Percentiles rank a stretch among this genome's conserved stretches.
Evolutionary conservation across 2,797 vertebrate genomes (phyloP).

Genomic region (Crotalus adamanteus): DNA sequence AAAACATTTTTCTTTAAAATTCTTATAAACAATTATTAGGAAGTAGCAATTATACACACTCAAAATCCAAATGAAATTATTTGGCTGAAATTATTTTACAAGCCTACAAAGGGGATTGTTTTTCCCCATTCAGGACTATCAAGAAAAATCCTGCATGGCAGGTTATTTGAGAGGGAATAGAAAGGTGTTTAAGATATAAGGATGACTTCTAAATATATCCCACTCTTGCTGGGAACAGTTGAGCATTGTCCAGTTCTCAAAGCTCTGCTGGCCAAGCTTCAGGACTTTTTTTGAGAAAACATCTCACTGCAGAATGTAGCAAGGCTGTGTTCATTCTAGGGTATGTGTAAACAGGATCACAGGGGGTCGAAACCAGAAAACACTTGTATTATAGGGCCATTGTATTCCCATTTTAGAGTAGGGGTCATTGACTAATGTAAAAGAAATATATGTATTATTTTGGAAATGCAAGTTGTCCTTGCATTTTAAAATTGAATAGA

Average conservation of each 20-base stretch:
- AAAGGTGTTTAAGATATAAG: constrained; percentile 14
- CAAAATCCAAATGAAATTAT: background rate
- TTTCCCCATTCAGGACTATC: background rate
- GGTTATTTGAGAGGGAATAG: background rate
- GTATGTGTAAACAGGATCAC: background rate
- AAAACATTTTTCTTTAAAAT: background rate
- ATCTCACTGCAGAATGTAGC: background rate
- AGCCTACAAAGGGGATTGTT: constrained; percentile 14
- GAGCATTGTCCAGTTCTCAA: background rate
- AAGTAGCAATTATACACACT: background rate
- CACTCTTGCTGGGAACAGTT: constrained; percentile 35
- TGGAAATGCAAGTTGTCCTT: background rate
- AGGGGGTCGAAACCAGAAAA: background rate
- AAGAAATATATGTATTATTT: background rate
- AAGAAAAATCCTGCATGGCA: constrained; percentile 13
- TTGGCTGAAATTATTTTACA: background rate
- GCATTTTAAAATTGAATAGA: background rate
- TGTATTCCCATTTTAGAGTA: background rate
- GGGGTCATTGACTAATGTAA: background rate
- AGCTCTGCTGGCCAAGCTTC: background rate
- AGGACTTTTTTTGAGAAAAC: background rate
- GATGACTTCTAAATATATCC: constrained; percentile 35
- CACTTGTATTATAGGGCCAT: background rate
- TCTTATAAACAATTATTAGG: background rate
- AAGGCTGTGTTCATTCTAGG: background rate